Evolutionary conservation across 2,797 vertebrate genomes (phyloP), one percentile per base, ranked within the genome.

Genomic region (Dryobates pubescens): DNA sequence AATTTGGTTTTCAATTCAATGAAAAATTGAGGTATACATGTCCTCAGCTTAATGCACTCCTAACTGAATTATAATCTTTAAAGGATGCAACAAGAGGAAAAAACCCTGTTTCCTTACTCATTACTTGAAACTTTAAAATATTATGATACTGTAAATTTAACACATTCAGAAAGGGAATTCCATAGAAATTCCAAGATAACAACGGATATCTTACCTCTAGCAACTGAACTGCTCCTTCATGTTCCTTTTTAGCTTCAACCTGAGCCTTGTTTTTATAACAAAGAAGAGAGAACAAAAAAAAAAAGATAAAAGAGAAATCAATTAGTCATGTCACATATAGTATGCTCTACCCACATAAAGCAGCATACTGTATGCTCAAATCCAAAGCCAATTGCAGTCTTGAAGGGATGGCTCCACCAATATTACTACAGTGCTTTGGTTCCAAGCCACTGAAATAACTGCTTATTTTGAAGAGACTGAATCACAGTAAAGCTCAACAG

Each of bases 221-320:
- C 97, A 99, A 97, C 96, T 99, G 98, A 90, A 99, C 99, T 38
- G 99, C 99, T 9, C 99, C 99, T 96, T 99, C 99, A 98, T 99
- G 99, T 79, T 99, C 99, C 96, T 98, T 99, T 98, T 99, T 99
- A 93, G 99, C 99, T 98, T 99, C 98, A 98, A 99, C 99, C 98
- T 99, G 99, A 99, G 99, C 99, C 99, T 99, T 63, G 83, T 26
- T 92, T 90, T 91, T 14, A 91, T 70, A 23, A 65, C 30, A 22
- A n/a, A 13, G 56, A 10, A 17, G 11, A 24, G 6, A 80, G 5
- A n/a, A 5, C 7, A 29, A 26, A 24, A 24, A 14, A 5, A 6
- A 29, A 3, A 16, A 43, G 30, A 65, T 5, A 7, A 6, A 12
- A 24, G 51, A 91, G 7, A n/a, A 86, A 26, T 1, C 3, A 20